Evolutionary conservation across 1,140 invertebrate genomes (phyloP).

Genomic region (Dreissena polymorpha): DNA sequence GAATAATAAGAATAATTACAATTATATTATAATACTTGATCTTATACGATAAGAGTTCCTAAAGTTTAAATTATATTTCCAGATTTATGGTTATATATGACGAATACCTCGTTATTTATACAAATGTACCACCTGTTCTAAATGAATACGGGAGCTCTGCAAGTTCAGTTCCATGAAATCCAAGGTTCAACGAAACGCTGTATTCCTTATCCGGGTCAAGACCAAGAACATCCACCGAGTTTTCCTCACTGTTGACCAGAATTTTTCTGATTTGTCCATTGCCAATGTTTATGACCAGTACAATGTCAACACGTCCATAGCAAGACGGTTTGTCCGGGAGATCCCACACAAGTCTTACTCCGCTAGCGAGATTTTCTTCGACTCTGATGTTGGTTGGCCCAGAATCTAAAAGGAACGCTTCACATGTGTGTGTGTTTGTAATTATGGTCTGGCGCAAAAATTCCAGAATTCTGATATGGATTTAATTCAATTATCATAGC

Average conservation of each 20-base stretch:
- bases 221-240: conserved; percentile 21
- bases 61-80: no score
- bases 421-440: no score
- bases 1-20: no score
- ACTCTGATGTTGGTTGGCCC: conserved; percentile 46
- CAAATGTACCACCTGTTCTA: conserved; percentile 4
- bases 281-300: background rate
- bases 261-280: conserved; percentile 14
- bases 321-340: conserved; percentile 30
- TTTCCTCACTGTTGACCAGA: conserved; percentile 10
- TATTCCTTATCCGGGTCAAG: conserved; percentile 27
- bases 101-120: no score
- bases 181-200: conserved; percentile 10
- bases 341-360: conserved; percentile 34
- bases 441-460: no score
- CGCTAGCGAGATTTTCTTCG: conserved; percentile 18
- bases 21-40: no score
- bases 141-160: conserved; percentile 26
- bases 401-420: conserved; percentile 9
- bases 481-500: no score
- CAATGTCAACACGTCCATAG: conserved; percentile 24
- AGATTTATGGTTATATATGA: no score
- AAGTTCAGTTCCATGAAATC: conserved; percentile 16
- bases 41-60: no score
- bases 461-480: no score